Percentiles rank a stretch among this genome's conserved stretches.
These are phyloP conservation scores for Phataginus tricuspis DNA, from an alignment of 2,797 vertebrate species.

Conservation along the genomic window DNA sequence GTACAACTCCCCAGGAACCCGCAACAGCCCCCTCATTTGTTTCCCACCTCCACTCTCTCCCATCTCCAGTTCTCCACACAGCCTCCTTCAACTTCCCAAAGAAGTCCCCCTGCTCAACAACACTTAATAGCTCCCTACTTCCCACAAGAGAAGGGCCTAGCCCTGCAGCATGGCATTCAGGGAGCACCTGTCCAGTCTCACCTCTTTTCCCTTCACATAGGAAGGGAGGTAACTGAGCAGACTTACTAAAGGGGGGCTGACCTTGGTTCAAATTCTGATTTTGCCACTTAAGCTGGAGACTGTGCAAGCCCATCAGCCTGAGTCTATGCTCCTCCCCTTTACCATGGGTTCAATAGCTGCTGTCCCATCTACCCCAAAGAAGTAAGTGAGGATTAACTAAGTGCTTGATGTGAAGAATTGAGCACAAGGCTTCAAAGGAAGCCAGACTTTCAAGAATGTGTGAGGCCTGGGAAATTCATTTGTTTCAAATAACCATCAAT, in stretches of 20 bases:
- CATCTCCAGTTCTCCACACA: neutral
- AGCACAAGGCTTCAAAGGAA: conserved; percentile 41
- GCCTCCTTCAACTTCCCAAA: neutral
- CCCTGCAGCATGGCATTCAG: neutral
- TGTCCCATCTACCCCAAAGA: neutral
- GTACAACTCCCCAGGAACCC: neutral
- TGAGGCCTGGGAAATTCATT: conserved; percentile 80
- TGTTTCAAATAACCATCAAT: conserved; percentile 76
- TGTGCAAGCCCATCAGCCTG: neutral
- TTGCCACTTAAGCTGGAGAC: neutral
- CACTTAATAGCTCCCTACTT: neutral
- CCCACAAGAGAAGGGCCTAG: neutral
- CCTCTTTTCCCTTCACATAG: neutral
- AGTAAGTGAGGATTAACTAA: neutral
- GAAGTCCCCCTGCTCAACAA: neutral
- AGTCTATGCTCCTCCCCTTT: no score
- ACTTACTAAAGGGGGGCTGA: neutral
- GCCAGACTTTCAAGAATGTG: conserved; percentile 79
- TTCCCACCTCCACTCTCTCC: neutral
- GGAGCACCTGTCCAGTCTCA: neutral
- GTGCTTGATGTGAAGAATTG: neutral
- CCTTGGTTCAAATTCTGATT: neutral
- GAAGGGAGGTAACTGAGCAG: neutral
- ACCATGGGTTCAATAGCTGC: neutral
- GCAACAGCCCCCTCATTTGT: neutral